Percentiles rank a stretch among this genome's conserved stretches.
phyloP scores from a whole-genome alignment of 1,140 invertebrate species.

The Trichonephila clavipes region DNA sequence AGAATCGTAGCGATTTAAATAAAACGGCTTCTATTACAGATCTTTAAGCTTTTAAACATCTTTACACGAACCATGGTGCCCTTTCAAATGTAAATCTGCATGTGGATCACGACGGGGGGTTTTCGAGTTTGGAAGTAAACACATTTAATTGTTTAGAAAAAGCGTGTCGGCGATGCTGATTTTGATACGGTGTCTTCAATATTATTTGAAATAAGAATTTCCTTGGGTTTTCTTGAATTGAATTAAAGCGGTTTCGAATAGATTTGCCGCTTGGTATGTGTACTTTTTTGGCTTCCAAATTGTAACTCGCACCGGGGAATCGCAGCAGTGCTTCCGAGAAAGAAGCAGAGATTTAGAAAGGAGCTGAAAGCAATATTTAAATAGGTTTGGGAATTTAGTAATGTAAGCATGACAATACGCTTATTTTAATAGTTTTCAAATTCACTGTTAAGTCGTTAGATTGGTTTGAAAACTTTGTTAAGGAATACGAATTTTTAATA shows the following conservation, averaged over 20 bases:
- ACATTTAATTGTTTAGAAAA: slow-evolving; percentile 8
- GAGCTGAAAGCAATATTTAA: not conserved
- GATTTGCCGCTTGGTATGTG: not conserved
- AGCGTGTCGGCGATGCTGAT: not conserved
- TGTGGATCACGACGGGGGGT: not conserved
- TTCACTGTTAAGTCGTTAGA: no score
- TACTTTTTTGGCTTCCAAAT: not conserved
- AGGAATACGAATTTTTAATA: no score
- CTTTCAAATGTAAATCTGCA: slow-evolving; percentile 43
- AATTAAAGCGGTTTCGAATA: not conserved
- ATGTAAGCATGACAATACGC: not conserved
- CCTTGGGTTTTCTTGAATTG: not conserved
- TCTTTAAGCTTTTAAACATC: slow-evolving; percentile 17
- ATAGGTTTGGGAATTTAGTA: not conserved
- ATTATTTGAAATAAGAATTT: not conserved
- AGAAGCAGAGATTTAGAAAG: not conserved
- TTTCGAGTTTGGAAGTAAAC: slow-evolving; percentile 17
- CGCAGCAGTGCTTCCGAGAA: not conserved
- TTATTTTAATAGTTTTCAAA: no score
- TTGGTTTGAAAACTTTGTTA: no score
- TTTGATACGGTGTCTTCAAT: not conserved
- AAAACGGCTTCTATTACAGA: not conserved
- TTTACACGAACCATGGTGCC: not conserved
- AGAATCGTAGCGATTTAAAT: not conserved
- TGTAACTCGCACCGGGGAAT: not conserved